These are phyloP conservation scores for Dunckerocampus dactyliophorus DNA, from an alignment of 2,113 vertebrate genomes.

Conservation along the genomic window DNA sequence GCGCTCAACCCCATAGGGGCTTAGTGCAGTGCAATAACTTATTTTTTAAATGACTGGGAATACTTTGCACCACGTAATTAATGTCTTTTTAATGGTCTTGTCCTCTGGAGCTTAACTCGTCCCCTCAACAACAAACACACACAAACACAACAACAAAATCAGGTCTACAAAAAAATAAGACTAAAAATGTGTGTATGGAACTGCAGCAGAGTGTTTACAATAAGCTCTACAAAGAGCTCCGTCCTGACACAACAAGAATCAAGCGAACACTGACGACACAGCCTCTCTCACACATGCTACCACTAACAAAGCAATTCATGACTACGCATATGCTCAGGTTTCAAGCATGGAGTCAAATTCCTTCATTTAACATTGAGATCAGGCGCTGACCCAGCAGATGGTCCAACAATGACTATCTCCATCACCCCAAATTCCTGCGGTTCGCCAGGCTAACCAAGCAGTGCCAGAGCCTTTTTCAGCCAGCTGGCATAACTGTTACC, in stretches of 20 bases:
- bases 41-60: constrained; percentile 62
- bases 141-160: constrained; percentile 50
- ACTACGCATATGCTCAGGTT: background rate
- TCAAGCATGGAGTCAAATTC: constrained; percentile 31
- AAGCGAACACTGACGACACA: background rate
- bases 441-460: constrained; percentile 36
- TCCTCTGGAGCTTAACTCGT: constrained; percentile 66
- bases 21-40: constrained; percentile 60
- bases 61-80: constrained; percentile 64
- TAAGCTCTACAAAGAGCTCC: constrained; percentile 17
- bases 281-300: background rate
- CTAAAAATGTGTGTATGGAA: constrained; percentile 44
- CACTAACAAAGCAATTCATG: constrained; percentile 37
- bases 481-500: constrained; percentile 50
- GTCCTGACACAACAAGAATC: constrained; percentile 9
- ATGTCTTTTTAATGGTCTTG: constrained; percentile 73
- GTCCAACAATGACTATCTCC: constrained; percentile 56
- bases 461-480: constrained; percentile 53
- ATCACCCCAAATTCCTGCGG: constrained; percentile 49
- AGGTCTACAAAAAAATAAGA: constrained; percentile 60
- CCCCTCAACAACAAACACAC: constrained; percentile 61
- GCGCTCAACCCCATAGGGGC: constrained; percentile 58
- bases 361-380: constrained; percentile 36
- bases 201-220: constrained; percentile 36
- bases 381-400: constrained; percentile 61